Conservation (phyloP, 2,113 vertebrate species). For the Nerophis lumbriciformis region DNA sequence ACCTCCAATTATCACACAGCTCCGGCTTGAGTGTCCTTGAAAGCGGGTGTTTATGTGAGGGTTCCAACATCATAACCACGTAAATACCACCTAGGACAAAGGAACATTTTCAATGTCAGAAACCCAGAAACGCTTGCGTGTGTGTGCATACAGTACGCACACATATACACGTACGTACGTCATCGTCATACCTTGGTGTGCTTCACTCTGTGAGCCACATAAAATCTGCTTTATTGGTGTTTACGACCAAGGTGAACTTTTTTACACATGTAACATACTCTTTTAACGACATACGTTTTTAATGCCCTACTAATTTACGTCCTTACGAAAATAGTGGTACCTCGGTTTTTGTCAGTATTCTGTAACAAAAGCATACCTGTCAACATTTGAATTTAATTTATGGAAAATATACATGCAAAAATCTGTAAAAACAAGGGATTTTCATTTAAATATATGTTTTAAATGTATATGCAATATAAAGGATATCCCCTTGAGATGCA, state of each 20-base stretch:
- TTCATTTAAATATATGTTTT: too few relatives aligned
- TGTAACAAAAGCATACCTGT: too few relatives aligned
- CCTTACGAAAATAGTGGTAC: too few relatives aligned
- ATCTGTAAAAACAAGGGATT: too few relatives aligned
- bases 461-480: too few relatives aligned
- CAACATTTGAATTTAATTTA: too few relatives aligned
- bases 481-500: too few relatives aligned
- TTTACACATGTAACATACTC: neutral
- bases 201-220: constrained; percentile 25
- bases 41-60: constrained; percentile 51
- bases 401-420: too few relatives aligned
- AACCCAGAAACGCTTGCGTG: constrained; percentile 24
- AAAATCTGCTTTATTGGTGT: constrained; percentile 33
- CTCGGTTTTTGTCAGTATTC: too few relatives aligned
- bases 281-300: too few relatives aligned
- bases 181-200: constrained; percentile 13
- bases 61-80: constrained; percentile 44
- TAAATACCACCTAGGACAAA: constrained; percentile 48
- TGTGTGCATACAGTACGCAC: constrained; percentile 17
- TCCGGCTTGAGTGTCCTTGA: constrained; percentile 46
- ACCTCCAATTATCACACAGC: constrained; percentile 56
- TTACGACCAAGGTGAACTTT: constrained; percentile 11
- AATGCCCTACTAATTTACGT: too few relatives aligned
- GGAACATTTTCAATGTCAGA: constrained; percentile 24
- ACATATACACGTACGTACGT: constrained; percentile 9